Percentiles rank a stretch among this genome's conserved stretches.
Evolutionary conservation across 1,140 invertebrate genomes (phyloP).

Genomic region (Heliothis virescens): DNA sequence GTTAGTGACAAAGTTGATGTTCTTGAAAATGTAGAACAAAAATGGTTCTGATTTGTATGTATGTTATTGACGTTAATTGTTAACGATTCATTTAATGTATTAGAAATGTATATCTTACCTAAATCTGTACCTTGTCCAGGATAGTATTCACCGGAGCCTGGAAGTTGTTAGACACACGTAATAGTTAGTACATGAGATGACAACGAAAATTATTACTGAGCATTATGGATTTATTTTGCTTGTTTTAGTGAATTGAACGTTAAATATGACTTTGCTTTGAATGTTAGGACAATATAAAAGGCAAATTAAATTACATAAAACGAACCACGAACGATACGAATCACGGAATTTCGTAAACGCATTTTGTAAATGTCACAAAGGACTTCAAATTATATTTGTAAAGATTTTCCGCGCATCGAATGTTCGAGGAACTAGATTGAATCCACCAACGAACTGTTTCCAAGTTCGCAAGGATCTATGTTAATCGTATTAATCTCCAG

Average conservation of each 20-base stretch:
- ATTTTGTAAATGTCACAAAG: neutral
- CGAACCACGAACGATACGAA: neutral
- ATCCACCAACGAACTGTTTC: neutral
- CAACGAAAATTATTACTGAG: neutral
- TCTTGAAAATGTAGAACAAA: neutral
- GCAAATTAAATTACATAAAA: neutral
- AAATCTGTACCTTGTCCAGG: conserved; percentile 19
- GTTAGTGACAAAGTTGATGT: conserved; percentile 19
- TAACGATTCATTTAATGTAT: neutral
- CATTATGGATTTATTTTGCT: too few relatives aligned
- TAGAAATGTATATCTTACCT: conserved; percentile 13
- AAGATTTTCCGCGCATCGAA: neutral
- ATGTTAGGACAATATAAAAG: too few relatives aligned
- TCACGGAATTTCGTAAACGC: neutral
- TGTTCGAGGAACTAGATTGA: neutral
- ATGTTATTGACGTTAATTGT: neutral
- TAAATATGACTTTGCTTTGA: too few relatives aligned
- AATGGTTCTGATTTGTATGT: too few relatives aligned
- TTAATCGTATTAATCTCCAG: too few relatives aligned
- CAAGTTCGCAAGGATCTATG: too few relatives aligned
- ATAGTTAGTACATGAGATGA: neutral
- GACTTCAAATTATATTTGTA: neutral
- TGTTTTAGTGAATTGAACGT: too few relatives aligned
- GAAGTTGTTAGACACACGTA: conserved; percentile 23
- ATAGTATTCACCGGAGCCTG: conserved; percentile 18